Evolutionary conservation across 1,140 invertebrate species (phyloP).

Genomic region (Tribolium madens): DNA sequence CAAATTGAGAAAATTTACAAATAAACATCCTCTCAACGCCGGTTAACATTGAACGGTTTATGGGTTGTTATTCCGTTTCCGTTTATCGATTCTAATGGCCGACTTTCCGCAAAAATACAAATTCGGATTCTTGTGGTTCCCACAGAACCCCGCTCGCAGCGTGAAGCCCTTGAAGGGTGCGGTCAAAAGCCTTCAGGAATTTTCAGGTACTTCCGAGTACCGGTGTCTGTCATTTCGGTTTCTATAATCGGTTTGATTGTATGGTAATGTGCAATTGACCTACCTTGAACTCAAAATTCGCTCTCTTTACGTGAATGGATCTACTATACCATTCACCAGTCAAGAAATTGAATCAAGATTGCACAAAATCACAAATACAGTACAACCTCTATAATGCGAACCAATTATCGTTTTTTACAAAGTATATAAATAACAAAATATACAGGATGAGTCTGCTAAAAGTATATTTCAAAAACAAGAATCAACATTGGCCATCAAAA

Average conservation of each 20-base stretch:
- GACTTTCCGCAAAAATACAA: no score
- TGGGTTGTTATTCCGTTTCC: slow-evolving; percentile 19
- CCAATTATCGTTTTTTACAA: no score
- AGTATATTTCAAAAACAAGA: no score
- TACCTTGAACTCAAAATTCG: slow-evolving; percentile 21
- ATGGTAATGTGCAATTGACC: slow-evolving; percentile 28
- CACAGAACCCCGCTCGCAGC: not conserved
- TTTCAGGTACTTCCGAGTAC: not conserved
- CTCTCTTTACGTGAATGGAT: slow-evolving; percentile 12
- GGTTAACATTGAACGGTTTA: slow-evolving; percentile 19
- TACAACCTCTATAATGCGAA: no score
- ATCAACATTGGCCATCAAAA: no score
- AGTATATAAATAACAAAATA: no score
- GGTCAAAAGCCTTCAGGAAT: not conserved
- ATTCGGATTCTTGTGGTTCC: no score
- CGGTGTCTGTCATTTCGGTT: slow-evolving; percentile 15
- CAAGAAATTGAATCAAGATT: not conserved
- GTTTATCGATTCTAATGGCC: no score
- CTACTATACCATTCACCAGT: not conserved
- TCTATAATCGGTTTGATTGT: slow-evolving; percentile 20
- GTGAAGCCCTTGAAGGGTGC: not conserved
- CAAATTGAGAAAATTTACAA: slow-evolving; percentile 35
- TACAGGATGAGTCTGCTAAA: no score
- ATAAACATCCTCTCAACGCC: slow-evolving; percentile 29
- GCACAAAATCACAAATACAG: not conserved